phyloP scores from a whole-genome alignment of 1,140 invertebrate genomes.

The Dolichoris vasculosae region DNA sequence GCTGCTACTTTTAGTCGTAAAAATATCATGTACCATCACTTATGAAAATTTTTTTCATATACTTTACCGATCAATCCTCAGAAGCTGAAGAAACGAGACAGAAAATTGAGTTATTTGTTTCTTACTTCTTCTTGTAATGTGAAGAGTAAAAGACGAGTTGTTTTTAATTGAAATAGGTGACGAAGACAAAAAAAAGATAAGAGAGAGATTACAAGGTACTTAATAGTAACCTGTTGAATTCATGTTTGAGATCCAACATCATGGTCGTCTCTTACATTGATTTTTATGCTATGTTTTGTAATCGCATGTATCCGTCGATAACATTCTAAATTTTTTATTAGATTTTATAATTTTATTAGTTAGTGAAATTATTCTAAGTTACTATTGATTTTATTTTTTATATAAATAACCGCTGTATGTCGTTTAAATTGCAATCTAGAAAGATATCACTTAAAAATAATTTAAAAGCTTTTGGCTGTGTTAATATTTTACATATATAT shows the following conservation, averaged over 20 bases:
- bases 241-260: constrained; percentile 53
- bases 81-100: not conserved
- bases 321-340: too few relatives aligned
- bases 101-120: constrained; percentile 20
- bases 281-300: too few relatives aligned
- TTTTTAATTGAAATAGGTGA: constrained; percentile 10
- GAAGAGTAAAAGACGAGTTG: not conserved
- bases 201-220: constrained; percentile 45
- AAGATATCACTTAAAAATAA: too few relatives aligned
- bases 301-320: too few relatives aligned
- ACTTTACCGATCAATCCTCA: not conserved
- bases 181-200: constrained; percentile 5
- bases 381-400: too few relatives aligned
- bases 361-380: too few relatives aligned
- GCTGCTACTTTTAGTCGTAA: not conserved
- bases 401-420: too few relatives aligned
- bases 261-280: too few relatives aligned
- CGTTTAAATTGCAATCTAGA: too few relatives aligned
- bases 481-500: too few relatives aligned
- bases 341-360: not conserved
- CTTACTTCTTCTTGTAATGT: not conserved
- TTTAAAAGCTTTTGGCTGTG: too few relatives aligned
- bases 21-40: not conserved
- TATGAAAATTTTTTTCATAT: not conserved
- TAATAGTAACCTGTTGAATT: constrained; percentile 70